These are phyloP conservation scores for Ammodytes dubius DNA, from an alignment of 2,113 vertebrate species.

Conservation along the genomic window DNA sequence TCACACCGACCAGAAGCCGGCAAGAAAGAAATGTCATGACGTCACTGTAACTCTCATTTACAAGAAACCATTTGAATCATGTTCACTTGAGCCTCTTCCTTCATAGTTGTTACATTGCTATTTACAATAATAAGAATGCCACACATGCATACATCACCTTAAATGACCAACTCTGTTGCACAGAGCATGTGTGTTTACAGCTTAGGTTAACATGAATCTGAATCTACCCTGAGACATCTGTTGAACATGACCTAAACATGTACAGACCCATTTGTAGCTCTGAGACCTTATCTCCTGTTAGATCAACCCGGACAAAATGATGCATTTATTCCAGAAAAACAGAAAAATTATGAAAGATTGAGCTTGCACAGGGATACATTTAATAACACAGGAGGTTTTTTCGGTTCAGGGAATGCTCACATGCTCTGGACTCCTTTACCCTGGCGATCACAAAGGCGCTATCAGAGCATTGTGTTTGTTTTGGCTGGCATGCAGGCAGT, in stretches of 20 bases:
- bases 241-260: background rate
- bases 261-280: background rate
- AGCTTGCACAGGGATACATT: slow-evolving; percentile 36
- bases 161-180: background rate
- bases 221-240: background rate
- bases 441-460: slow-evolving; percentile 36
- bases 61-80: background rate
- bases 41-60: no score
- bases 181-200: background rate
- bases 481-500: slow-evolving; percentile 58
- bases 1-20: no score
- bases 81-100: background rate
- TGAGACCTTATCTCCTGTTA: slow-evolving; percentile 1
- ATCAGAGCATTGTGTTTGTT: slow-evolving; percentile 57
- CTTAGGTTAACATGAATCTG: background rate
- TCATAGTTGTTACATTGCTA: no score
- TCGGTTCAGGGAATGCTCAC: slow-evolving; percentile 31
- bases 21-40: no score
- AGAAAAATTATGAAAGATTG: slow-evolving; percentile 14
- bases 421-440: slow-evolving; percentile 34
- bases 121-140: background rate
- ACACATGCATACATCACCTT: background rate
- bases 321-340: background rate
- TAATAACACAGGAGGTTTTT: slow-evolving; percentile 50
- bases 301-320: background rate